Evolutionary conservation across 2,113 vertebrate species (phyloP).

Genomic region (Barbus barbus): DNA sequence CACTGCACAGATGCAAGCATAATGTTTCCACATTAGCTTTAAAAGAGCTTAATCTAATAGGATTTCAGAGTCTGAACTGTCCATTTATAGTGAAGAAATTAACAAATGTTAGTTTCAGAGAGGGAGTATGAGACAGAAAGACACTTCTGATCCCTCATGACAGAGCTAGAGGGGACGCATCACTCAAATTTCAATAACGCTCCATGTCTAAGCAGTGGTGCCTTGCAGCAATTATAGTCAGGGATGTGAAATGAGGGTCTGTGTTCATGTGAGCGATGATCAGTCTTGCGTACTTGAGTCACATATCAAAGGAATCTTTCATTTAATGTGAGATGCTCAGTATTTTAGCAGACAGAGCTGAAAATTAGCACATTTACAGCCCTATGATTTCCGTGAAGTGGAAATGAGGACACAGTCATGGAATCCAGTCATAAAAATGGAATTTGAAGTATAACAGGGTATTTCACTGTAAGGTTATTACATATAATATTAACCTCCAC

Average conservation of each 20-base stretch:
- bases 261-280: conserved; percentile 61
- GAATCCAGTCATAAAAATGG: background rate
- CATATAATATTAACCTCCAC: too few relatives aligned
- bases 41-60: background rate
- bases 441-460: background rate
- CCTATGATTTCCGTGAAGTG: background rate
- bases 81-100: background rate
- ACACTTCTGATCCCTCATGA: background rate
- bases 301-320: conserved; percentile 55
- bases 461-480: too few relatives aligned
- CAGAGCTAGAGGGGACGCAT: background rate
- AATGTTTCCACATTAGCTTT: background rate
- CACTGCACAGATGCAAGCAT: background rate
- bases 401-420: background rate
- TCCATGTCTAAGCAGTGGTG: conserved; percentile 42
- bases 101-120: background rate
- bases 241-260: conserved; percentile 62
- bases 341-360: conserved; percentile 40
- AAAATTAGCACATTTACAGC: background rate
- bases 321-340: conserved; percentile 51
- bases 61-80: background rate
- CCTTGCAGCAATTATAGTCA: conserved; percentile 60
- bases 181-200: background rate
- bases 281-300: conserved; percentile 44
- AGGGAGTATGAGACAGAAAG: background rate